These are phyloP conservation scores for Varanus salvator DNA, from an alignment of 2,113 vertebrate genomes.

Conservation along the genomic window DNA sequence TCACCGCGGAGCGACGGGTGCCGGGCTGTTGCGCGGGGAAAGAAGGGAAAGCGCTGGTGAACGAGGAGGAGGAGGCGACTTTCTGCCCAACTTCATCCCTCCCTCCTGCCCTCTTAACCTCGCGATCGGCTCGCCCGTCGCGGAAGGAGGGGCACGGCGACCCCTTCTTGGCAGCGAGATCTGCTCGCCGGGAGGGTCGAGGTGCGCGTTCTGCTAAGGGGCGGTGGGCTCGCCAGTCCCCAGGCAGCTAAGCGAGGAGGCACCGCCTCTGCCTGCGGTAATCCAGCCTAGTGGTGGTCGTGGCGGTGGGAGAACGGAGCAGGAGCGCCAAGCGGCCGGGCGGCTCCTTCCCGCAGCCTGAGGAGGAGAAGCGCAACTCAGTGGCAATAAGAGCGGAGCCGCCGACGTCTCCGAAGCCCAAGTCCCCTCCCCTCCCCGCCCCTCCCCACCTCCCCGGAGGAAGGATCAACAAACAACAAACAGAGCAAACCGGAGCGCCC, in stretches of 20 bases:
- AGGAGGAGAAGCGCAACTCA: conserved; percentile 63
- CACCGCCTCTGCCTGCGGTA: neutral
- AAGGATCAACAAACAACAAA: conserved; percentile 55
- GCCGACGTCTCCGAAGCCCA: conserved; percentile 59
- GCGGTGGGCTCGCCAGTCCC: too few relatives aligned
- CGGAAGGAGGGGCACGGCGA: neutral
- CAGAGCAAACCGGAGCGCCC: conserved; percentile 25
- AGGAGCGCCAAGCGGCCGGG: conserved; percentile 41
- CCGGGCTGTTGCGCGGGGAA: conserved; percentile 21
- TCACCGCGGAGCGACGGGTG: conserved; percentile 16
- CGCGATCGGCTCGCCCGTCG: conserved; percentile 1
- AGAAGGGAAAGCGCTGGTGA: conserved; percentile 40
- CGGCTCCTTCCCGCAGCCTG: conserved; percentile 56
- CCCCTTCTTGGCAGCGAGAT: neutral
- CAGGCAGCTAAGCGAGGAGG: neutral
- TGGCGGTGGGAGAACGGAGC: neutral
- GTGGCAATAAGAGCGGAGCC: conserved; percentile 65
- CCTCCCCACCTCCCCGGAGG: conserved; percentile 30
- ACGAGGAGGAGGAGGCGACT: conserved; percentile 37
- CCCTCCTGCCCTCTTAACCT: conserved; percentile 7
- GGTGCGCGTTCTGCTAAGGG: neutral
- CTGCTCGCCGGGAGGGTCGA: neutral
- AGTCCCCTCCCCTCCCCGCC: conserved; percentile 53
- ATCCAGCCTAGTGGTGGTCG: neutral
- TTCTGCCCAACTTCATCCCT: conserved; percentile 51